Base-by-base conservation (phyloP, 2,797 vertebrate species). In the Sebastes baramenuke region DNA sequence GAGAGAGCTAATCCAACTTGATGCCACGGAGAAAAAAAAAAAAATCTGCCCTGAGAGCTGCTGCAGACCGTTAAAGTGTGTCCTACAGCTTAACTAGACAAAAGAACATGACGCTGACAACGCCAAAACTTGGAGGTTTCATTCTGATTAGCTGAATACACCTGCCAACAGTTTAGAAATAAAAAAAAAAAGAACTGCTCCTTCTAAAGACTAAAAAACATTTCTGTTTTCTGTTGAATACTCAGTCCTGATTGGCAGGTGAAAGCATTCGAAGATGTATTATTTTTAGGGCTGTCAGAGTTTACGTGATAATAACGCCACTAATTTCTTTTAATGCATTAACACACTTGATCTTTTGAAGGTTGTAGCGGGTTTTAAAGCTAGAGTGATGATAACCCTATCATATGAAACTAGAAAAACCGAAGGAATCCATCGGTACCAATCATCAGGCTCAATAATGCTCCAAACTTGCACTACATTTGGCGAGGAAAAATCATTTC, bases 1-100 rank as follows among this genome's bases (percentile, higher is more conserved):
- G 72, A 78, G 61, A 59, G 42, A 75, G 72, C 68, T 84, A 84
- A 87, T 91, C 85, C 83, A 81, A 75, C 70, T 66, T 46, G 74
- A 83, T 78, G 49, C 8, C 49, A 52, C 12, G 72, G 54, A 61
- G 8, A 38, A 16, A 62, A 72, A 30, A 67, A 38, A 38, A 42
- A 42, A 86, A 74, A 62, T 54, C 20, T 16, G 65, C 46, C 54
- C 62, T 36, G 64, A 62, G 30, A 65, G 61, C 29, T 59, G 72
- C 70, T 56, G 68, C 68, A 59, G 67, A 81, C 64, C 66, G 36
- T 80, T 80, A 61, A 66, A 79, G 24, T n/a, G 58, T 24, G 62
- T 79, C 71, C 74, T 55, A 42, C 3, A 2, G 76, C 66, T 81
- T 70, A 85, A 79, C 52, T 46, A 24, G 60, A 72, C 38, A 76